Percentiles rank a stretch among this genome's conserved stretches.
Conservation (phyloP, 2,797 vertebrate species). For the Poliocrania exsul region DNA sequence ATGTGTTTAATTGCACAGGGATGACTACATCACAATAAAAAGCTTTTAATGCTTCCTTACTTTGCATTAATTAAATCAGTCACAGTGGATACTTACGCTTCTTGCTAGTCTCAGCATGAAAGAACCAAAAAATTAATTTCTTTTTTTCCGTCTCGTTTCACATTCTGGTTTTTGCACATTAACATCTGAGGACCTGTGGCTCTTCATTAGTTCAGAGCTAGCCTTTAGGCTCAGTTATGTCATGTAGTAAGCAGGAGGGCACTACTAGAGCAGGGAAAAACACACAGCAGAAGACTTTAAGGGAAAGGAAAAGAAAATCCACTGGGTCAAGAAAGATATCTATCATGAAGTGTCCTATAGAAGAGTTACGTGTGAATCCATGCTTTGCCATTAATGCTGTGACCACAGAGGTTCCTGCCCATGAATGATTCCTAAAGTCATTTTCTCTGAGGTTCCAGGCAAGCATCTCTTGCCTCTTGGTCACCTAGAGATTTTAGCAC, state of each 20-base stretch:
- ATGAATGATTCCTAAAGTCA: rapidly evolving
- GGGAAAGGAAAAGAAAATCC: not conserved
- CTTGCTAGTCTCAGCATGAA: not conserved
- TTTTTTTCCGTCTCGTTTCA: not conserved
- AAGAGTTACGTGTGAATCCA: rapidly evolving
- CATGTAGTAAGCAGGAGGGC: not conserved
- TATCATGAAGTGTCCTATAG: not conserved
- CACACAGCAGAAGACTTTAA: not conserved
- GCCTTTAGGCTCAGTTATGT: not conserved
- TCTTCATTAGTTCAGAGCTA: not conserved
- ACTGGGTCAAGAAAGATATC: not conserved
- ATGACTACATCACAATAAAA: slow-evolving; percentile 17
- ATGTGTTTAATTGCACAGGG: not conserved
- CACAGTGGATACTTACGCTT: not conserved
- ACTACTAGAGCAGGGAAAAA: not conserved
- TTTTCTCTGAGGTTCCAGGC: not conserved
- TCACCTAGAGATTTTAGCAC: not conserved
- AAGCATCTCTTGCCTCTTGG: not conserved
- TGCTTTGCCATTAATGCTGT: not conserved
- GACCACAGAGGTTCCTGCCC: not conserved
- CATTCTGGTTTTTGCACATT: not conserved
- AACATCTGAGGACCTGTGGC: not conserved
- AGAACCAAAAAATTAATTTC: not conserved
- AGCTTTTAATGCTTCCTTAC: not conserved
- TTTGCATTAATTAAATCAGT: slow-evolving; percentile 10